Conservation (phyloP, 2,797 vertebrate genomes). For the Alfaro cultratus region DNA sequence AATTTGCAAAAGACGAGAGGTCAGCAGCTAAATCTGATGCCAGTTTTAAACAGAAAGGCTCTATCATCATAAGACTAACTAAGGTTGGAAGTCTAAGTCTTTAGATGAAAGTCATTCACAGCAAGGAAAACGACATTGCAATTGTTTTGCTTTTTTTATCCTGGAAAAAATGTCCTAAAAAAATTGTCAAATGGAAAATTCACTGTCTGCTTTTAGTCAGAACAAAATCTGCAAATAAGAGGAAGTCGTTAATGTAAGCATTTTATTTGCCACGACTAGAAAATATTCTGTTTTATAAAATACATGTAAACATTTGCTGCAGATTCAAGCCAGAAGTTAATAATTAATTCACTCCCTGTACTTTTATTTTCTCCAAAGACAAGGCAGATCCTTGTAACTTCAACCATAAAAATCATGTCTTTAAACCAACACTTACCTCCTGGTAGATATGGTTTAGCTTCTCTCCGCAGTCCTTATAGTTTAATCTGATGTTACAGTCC, state of each 20-base stretch:
- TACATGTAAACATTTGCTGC: neutral
- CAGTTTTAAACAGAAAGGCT: neutral
- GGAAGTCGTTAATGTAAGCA: neutral
- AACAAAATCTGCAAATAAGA: neutral
- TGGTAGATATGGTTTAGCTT: conserved; percentile 61
- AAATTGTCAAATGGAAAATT: neutral
- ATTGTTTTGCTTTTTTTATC: neutral
- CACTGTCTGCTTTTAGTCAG: neutral
- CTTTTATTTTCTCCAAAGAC: neutral
- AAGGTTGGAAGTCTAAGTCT: neutral
- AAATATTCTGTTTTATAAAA: neutral
- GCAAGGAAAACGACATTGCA: neutral
- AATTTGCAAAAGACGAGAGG: neutral
- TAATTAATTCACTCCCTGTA: neutral
- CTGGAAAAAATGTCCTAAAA: neutral
- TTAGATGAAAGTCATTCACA: neutral
- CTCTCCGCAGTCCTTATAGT: conserved; percentile 67
- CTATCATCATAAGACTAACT: neutral
- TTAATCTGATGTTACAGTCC: conserved; percentile 15
- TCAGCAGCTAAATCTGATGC: neutral
- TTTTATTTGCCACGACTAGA: neutral
- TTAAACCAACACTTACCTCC: conserved; percentile 54
- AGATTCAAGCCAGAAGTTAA: neutral
- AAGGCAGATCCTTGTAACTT: neutral
- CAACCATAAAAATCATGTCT: neutral